Percentiles rank a stretch among this genome's conserved stretches.
Conservation (phyloP, 2,888 invertebrate genomes). For the Lagria hirta region DNA sequence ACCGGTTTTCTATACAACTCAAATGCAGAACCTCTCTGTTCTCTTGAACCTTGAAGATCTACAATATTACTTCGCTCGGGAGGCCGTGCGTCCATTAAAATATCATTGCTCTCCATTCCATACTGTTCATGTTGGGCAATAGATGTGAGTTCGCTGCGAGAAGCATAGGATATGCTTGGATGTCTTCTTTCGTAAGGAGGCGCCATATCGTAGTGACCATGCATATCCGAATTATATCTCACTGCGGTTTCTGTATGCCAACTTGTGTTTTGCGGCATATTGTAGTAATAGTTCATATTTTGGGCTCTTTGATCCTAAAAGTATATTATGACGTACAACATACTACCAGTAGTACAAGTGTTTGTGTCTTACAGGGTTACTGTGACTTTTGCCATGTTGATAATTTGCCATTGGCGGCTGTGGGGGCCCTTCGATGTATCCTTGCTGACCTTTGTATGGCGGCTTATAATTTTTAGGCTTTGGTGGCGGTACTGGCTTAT, state of each 20-base stretch:
- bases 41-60: slow-evolving; percentile 80
- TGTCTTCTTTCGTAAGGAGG: slow-evolving; percentile 51
- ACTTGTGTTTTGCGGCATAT: slow-evolving; percentile 43
- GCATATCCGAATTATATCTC: slow-evolving; percentile 44
- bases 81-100: slow-evolving; percentile 40
- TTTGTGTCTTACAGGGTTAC: slow-evolving; percentile 54
- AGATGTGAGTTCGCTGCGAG: slow-evolving; percentile 51
- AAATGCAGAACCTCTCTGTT: slow-evolving; percentile 92
- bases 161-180: slow-evolving; percentile 53
- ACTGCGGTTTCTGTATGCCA: slow-evolving; percentile 39
- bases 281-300: slow-evolving; percentile 50
- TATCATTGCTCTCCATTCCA: slow-evolving; percentile 39
- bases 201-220: slow-evolving; percentile 51
- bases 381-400: slow-evolving; percentile 54
- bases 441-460: slow-evolving; percentile 53
- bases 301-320: slow-evolving; percentile 46
- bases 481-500: slow-evolving; percentile 90
- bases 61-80: slow-evolving; percentile 50
- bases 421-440: slow-evolving; percentile 41
- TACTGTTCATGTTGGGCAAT: slow-evolving; percentile 46
- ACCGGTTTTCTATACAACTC: slow-evolving; percentile 90
- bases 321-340: not conserved
- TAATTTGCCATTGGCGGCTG: slow-evolving; percentile 46
- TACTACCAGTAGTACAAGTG: too few relatives aligned
- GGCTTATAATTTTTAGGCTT: slow-evolving; percentile 92